A percentile compares a stretch with the other conserved stretches of the same genome.
Conservation (phyloP, 1,140 invertebrate genomes). For the Megalonaias nervosa region DNA sequence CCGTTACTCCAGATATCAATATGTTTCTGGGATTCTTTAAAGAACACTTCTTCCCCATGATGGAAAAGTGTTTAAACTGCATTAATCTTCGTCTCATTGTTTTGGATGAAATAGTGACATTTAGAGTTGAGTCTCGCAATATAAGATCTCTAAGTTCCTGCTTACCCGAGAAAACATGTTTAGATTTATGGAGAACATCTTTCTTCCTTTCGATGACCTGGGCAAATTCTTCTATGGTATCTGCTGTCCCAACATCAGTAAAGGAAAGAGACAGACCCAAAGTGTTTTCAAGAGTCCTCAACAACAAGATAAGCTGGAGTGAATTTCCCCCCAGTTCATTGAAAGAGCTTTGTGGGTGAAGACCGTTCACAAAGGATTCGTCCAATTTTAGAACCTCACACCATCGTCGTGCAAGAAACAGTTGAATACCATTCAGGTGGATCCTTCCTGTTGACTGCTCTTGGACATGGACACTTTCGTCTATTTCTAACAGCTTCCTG, state of each 20-base stretch:
- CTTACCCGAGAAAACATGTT: constrained; percentile 10
- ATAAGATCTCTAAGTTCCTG: constrained; percentile 37
- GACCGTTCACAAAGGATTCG: constrained; percentile 30
- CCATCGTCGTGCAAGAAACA: constrained; percentile 44
- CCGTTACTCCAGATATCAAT: constrained; percentile 50
- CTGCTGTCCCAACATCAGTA: constrained; percentile 47
- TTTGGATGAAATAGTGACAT: constrained; percentile 13
- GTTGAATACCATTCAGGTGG: constrained; percentile 49
- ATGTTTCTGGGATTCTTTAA: constrained; percentile 42
- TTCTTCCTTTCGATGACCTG: constrained; percentile 43
- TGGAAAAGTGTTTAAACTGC: constrained; percentile 29
- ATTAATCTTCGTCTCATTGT: constrained; percentile 29
- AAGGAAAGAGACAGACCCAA: constrained; percentile 41
- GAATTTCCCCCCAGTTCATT: constrained; percentile 52
- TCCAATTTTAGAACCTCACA: constrained; percentile 44
- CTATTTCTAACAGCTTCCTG: constrained; percentile 41
- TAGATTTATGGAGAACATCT: constrained; percentile 31
- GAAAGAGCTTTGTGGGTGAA: constrained; percentile 47
- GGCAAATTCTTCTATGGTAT: constrained; percentile 52
- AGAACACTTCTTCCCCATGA: constrained; percentile 14
- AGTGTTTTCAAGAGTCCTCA: constrained; percentile 42
- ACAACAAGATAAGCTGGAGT: constrained; percentile 46
- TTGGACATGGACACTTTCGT: constrained; percentile 46
- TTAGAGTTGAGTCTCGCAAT: constrained; percentile 36
- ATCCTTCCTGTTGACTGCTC: constrained; percentile 22